Evolutionary conservation across 2,888 invertebrate genomes (phyloP).

Genomic region (Cheilosia urbana): DNA sequence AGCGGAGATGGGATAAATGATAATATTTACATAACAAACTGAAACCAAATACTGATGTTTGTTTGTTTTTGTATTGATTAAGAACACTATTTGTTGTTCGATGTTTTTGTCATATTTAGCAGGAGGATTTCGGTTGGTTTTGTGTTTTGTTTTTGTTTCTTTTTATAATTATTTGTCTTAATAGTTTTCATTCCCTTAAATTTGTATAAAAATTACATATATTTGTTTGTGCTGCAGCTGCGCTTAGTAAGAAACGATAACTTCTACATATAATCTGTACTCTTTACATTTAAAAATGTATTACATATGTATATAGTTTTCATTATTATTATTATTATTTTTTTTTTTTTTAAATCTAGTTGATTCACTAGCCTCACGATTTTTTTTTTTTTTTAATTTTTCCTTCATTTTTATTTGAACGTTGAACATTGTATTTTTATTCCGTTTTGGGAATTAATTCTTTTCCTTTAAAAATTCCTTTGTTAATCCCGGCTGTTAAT

Average conservation of each 20-base stretch:
- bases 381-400: conserved; percentile 52
- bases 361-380: conserved; percentile 74
- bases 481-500: conserved; percentile 40
- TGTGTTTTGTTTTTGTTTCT: conserved; percentile 3
- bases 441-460: conserved; percentile 17
- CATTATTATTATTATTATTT: conserved; percentile 1
- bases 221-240: conserved; percentile 73
- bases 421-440: conserved; percentile 62
- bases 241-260: conserved; percentile 69
- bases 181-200: conserved; percentile 64
- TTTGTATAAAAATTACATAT: conserved; percentile 71
- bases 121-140: conserved; percentile 52
- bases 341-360: conserved; percentile 61
- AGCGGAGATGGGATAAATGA: conserved; percentile 31
- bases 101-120: conserved; percentile 66
- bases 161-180: conserved; percentile 66
- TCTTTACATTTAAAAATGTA: conserved; percentile 65
- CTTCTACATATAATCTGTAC: conserved; percentile 65
- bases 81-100: conserved; percentile 70
- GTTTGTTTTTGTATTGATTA: conserved; percentile 36
- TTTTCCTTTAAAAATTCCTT: conserved; percentile 24
- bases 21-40: conserved; percentile 50
- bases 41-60: conserved; percentile 54
- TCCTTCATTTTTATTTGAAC: conserved; percentile 54
- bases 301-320: conserved; percentile 37